Evolutionary conservation across 2,888 invertebrate species (phyloP).

Genomic region (Hedychridium roseum): DNA sequence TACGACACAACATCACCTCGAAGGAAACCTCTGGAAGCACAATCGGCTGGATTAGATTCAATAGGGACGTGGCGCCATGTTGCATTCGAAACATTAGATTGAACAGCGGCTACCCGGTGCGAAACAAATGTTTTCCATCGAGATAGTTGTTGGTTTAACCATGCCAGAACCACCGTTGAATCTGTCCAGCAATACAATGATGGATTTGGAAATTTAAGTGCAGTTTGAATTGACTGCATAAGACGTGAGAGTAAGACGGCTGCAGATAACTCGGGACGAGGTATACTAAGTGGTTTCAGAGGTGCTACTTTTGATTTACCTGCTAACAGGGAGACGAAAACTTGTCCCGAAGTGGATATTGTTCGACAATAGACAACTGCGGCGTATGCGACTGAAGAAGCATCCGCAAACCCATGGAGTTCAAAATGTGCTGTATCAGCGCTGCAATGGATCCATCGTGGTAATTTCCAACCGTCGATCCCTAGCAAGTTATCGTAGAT

Average conservation of each 20-base stretch:
- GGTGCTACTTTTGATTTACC: constrained; percentile 2
- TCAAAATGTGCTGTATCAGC: not conserved
- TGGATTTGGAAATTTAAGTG: no score
- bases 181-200: not conserved
- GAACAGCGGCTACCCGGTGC: not conserved
- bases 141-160: not conserved
- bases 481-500: not conserved
- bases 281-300: not conserved
- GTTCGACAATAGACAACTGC: constrained; percentile 1
- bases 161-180: not conserved
- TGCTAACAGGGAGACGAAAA: not conserved
- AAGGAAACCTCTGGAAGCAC: constrained; percentile 1
- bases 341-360: not conserved
- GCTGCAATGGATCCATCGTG: not conserved
- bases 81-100: not conserved
- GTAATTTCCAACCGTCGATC: not conserved
- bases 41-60: not conserved
- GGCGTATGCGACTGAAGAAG: constrained; percentile 1
- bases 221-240: not conserved
- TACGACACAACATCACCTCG: not conserved
- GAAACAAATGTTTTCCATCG: constrained; percentile 1
- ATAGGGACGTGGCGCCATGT: constrained; percentile 2
- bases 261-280: constrained; percentile 1
- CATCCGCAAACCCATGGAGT: constrained; percentile 5
- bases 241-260: not conserved